Base-by-base conservation (phyloP, 2,113 vertebrate genomes). In the Serilophus lunatus region DNA sequence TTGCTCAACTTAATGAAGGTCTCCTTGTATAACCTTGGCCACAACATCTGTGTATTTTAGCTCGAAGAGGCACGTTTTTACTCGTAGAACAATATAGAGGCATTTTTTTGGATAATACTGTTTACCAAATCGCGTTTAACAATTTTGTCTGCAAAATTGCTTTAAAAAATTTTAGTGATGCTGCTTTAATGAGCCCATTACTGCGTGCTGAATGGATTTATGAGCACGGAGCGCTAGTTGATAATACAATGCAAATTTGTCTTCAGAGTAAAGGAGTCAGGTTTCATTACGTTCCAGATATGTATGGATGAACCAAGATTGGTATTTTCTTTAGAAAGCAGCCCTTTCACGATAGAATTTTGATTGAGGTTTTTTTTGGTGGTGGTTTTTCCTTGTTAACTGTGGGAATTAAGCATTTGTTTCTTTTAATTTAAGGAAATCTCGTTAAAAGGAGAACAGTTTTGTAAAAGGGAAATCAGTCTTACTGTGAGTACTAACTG, bases 21-120 rank as follows among this genome's bases (percentile, higher is more conserved):
- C 93, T 95, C 94, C 95, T 97, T 97, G 95, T 94, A 75, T 97
- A 96, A 97, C 96, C 94, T 97, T 97, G 95, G 78, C 84, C 50
- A 24, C 45, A 22, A 19, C 29, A 38, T 70, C 53, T 20, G 6
- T 49, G 1, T 82, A 18, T 50, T 89, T 90, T 53, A 47, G 47
- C 5, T 68, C n/a, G 53, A 82, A 47, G 65, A 82, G 65, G 63
- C 69, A 15, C 29, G 18, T 49, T 63, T 96, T 95, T 86, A 36
- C 49, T 64, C 42, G 5, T 64, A 53, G 75, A 64, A 87, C 44
- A 49, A 77, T 45, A 15, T 26, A 12, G 47, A 22, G 35, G 56
- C n/a, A 2, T 89, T 90, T 86, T n/a, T 92, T 19, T 18, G 5
- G 57, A 26, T 78, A 64, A 22, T 54, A 5, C 33, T n/a, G 22